A percentile compares a stretch with the other conserved stretches of the same genome.
Conservation (phyloP, 2,113 vertebrate genomes). For the Propithecus coquereli region DNA sequence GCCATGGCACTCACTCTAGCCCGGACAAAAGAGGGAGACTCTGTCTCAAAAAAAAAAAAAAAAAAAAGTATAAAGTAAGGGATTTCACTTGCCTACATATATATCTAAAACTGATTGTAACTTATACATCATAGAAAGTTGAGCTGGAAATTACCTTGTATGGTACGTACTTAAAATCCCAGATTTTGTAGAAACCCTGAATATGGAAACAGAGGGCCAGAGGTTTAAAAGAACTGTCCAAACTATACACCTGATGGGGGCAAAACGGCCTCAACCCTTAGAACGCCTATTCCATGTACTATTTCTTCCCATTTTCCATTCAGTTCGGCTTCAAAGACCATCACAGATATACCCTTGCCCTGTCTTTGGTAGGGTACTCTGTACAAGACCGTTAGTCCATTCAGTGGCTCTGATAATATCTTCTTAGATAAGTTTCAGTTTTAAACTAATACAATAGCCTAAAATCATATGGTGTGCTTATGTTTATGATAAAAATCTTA, state of each 20-base stretch:
- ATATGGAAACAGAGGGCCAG: not conserved
- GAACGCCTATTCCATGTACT: not conserved
- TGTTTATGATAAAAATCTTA: not conserved
- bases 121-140: not conserved
- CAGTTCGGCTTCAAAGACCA: not conserved
- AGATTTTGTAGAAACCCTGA: not conserved
- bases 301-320: not conserved
- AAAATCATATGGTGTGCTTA: not conserved
- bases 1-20: too few species aligned
- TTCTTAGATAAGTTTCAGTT: not conserved
- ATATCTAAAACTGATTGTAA: not conserved
- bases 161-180: not conserved
- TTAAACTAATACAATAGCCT: not conserved
- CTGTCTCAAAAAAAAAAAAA: too few species aligned
- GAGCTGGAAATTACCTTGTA: not conserved
- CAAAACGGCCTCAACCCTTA: not conserved
- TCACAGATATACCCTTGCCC: not conserved
- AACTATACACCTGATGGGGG: not conserved
- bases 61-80: constrained; percentile 30
- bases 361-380: not conserved
- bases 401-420: not conserved
- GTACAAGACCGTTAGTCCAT: not conserved
- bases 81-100: not conserved
- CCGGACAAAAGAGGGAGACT: too few species aligned
- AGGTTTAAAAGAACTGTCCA: not conserved